phyloP scores from a whole-genome alignment of 2,113 vertebrate species.

The Lamprotornis superbus region DNA sequence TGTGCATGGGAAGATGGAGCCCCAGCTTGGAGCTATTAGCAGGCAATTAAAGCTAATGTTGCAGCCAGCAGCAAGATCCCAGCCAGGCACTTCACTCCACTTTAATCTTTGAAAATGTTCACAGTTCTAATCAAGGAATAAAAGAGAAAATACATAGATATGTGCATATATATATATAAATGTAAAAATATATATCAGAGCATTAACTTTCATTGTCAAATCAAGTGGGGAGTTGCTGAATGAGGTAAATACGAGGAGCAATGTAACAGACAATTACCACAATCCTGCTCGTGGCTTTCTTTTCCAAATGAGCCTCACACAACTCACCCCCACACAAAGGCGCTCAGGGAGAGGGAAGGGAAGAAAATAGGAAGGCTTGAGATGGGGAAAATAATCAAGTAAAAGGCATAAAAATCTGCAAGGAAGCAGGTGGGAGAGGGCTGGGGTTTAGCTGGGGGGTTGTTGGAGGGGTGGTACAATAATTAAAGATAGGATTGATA shows the following conservation, averaged over 20 bases:
- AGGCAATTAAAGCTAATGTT: conserved; percentile 33
- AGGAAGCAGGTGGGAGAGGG: background rate
- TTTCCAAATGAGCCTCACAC: background rate
- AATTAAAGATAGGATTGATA: background rate
- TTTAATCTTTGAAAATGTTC: background rate
- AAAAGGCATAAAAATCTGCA: background rate
- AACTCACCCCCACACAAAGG: background rate
- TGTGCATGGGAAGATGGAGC: background rate
- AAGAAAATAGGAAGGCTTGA: background rate
- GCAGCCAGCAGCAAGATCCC: conserved; percentile 22
- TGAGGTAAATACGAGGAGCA: background rate
- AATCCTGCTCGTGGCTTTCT: background rate
- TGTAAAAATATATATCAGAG: background rate
- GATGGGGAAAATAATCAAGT: background rate
- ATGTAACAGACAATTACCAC: background rate
- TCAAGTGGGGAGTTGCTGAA: background rate
- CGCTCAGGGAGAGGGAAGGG: background rate
- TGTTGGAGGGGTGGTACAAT: background rate
- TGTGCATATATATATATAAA: background rate
- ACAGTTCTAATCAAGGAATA: conserved; percentile 27
- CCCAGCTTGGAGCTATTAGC: background rate
- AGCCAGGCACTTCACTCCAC: background rate
- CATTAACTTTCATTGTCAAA: conserved; percentile 55
- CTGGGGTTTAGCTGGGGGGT: background rate
- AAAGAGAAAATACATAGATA: background rate